phyloP scores from a whole-genome alignment of 1,140 invertebrate species.

The Brachystomella parvula region DNA sequence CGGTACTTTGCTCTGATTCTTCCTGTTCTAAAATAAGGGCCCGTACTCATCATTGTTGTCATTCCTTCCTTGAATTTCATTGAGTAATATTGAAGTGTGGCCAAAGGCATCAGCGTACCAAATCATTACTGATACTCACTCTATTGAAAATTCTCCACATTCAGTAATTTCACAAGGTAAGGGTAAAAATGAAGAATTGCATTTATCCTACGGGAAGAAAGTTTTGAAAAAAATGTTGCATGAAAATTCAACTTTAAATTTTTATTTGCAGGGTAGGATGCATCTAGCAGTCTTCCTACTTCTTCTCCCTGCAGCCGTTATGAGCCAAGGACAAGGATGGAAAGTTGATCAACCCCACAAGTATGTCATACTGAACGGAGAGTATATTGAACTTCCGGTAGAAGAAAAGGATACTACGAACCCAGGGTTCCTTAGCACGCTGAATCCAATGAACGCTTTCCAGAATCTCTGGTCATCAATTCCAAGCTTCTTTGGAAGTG shows the following conservation, averaged over 20 bases:
- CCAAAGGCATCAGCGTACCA: too few species aligned
- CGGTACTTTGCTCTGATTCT: too few species aligned
- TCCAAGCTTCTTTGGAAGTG: neutral
- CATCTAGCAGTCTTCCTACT: neutral
- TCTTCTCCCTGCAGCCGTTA: neutral
- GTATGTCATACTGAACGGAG: slow-evolving; percentile 5
- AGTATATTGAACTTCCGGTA: neutral
- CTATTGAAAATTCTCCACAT: too few species aligned
- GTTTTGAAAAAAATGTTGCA: neutral
- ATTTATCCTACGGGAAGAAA: neutral
- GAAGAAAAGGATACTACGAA: neutral
- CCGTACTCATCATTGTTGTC: too few species aligned
- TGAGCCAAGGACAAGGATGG: neutral
- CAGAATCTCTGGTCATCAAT: neutral
- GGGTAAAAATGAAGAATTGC: too few species aligned
- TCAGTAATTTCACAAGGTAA: too few species aligned
- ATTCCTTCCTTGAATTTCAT: too few species aligned
- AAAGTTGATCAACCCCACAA: neutral
- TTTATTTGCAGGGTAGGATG: neutral
- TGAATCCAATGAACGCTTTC: slow-evolving; percentile 1
- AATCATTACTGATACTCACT: too few species aligned
- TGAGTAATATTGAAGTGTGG: too few species aligned
- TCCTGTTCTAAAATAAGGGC: too few species aligned
- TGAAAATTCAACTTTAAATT: neutral
- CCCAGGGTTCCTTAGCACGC: neutral